Percentiles rank a stretch among this genome's conserved stretches.
Evolutionary conservation across 1,140 invertebrate species (phyloP).

Genomic region (Andrena cerasifolii): DNA sequence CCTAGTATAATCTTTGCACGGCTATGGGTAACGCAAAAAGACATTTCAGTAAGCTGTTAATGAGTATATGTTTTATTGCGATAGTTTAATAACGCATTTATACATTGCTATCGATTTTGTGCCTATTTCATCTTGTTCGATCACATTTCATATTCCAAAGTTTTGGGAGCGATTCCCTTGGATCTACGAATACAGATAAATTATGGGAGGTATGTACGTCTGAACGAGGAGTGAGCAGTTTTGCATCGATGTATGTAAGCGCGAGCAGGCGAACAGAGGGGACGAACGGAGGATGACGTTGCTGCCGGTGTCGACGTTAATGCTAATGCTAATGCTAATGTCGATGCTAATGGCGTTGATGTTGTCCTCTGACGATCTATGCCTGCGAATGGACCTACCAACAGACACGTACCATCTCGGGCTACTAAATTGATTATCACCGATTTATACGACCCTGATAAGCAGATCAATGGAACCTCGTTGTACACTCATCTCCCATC

Average conservation of each 20-base stretch:
- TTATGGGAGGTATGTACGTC: conserved; percentile 18
- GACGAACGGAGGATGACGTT: conserved; percentile 56
- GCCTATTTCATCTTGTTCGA: background rate
- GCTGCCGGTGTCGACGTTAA: conserved; percentile 67
- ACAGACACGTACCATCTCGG: conserved; percentile 49
- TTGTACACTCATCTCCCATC: conserved; percentile 6
- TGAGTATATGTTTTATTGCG: too few relatives aligned
- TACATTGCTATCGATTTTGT: background rate
- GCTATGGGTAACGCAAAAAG: too few relatives aligned
- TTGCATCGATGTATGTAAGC: conserved; percentile 48
- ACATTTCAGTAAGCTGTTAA: too few relatives aligned
- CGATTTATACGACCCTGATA: conserved; percentile 70
- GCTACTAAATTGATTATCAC: conserved; percentile 71
- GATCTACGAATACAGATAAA: conserved; percentile 13
- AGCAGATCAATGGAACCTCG: conserved; percentile 46
- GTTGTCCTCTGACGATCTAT: conserved; percentile 59
- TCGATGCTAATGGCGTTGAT: conserved; percentile 70
- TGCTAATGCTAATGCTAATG: conserved; percentile 76
- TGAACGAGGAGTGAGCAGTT: conserved; percentile 33
- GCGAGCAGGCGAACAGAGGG: conserved; percentile 26
- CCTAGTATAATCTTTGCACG: too few relatives aligned
- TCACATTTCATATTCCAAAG: background rate
- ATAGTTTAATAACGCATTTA: too few relatives aligned
- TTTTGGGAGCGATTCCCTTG: background rate
- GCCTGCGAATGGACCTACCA: conserved; percentile 58